Evolutionary conservation across 1,140 invertebrate genomes (phyloP).

Genomic region (Sminthurides bifidus): DNA sequence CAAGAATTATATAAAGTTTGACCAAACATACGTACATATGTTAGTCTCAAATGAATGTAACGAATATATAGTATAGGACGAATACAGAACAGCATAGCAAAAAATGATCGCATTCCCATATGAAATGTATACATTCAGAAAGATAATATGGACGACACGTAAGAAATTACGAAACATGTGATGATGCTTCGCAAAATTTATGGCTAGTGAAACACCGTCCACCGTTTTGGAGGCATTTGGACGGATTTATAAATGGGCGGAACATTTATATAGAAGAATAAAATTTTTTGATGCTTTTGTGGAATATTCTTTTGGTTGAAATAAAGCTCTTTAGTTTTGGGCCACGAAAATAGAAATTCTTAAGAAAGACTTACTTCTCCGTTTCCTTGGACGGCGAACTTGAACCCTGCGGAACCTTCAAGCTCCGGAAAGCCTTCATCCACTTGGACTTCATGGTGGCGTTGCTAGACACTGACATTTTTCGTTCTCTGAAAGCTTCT

Average conservation of each 20-base stretch:
- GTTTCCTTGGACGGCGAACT: conserved; percentile 33
- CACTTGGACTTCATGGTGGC: conserved; percentile 92
- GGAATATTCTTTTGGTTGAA: neutral
- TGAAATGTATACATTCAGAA: too few relatives aligned
- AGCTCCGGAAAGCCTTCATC: conserved; percentile 90
- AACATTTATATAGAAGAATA: too few relatives aligned
- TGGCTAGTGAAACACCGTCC: neutral
- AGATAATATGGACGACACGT: too few relatives aligned
- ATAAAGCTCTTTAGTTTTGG: neutral
- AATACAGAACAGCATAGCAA: neutral
- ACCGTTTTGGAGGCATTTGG: too few relatives aligned
- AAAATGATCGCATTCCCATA: neutral
- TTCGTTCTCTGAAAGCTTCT: conserved; percentile 47
- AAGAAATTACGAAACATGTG: neutral
- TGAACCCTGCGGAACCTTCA: conserved; percentile 45
- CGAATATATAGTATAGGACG: neutral
- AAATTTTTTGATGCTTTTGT: too few relatives aligned
- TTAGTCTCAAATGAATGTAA: neutral
- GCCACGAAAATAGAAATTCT: neutral
- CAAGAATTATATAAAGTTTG: too few relatives aligned
- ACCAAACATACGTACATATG: too few relatives aligned
- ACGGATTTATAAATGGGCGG: too few relatives aligned
- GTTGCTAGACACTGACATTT: conserved; percentile 69
- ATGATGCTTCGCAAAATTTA: neutral
- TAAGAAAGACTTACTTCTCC: conserved; percentile 5